Evolutionary conservation across 1,140 invertebrate genomes (phyloP).

Genomic region (Cherax quadricarinatus): DNA sequence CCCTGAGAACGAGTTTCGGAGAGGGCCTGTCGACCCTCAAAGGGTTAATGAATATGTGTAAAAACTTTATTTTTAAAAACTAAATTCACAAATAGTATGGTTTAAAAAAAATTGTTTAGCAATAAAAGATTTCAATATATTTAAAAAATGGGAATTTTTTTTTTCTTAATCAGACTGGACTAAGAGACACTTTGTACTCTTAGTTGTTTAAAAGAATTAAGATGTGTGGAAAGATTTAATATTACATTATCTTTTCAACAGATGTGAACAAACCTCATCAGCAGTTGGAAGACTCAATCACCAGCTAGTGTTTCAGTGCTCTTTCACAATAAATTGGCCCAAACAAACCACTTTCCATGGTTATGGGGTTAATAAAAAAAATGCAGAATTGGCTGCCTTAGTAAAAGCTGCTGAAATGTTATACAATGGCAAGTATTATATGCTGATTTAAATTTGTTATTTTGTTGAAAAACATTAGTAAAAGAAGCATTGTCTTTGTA

Average conservation of each 20-base stretch:
- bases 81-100: no score
- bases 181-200: no score
- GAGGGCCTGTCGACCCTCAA: no score
- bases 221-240: neutral
- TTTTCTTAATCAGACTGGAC: neutral
- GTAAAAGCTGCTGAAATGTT: constrained; percentile 12
- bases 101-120: no score
- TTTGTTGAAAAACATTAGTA: neutral
- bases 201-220: no score
- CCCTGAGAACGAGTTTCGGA: no score
- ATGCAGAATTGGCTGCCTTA: neutral
- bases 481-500: no score
- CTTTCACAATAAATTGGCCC: constrained; percentile 31
- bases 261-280: constrained; percentile 29
- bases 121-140: no score
- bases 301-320: constrained; percentile 49
- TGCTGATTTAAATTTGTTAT: neutral
- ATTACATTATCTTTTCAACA: neutral
- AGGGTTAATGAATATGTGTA: no score
- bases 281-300: constrained; percentile 32
- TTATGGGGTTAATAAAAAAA: constrained; percentile 21
- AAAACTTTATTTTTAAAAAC: no score
- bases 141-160: neutral
- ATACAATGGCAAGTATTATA: constrained; percentile 5
- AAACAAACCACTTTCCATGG: constrained; percentile 21